These are phyloP conservation scores for Danio aesculapii DNA, from an alignment of 2,797 vertebrate genomes.

Conservation along the genomic window DNA sequence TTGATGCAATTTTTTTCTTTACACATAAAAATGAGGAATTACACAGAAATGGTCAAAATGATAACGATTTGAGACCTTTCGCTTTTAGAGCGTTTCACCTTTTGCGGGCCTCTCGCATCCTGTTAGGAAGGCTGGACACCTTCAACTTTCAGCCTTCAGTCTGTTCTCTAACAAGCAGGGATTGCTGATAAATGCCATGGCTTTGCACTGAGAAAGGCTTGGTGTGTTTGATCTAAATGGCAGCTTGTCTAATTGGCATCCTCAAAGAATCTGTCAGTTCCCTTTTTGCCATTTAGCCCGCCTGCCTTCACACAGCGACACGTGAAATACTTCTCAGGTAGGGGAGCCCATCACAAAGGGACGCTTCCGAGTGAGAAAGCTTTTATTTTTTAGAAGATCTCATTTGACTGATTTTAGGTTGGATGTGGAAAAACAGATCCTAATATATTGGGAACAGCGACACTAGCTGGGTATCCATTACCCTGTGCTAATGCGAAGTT, in stretches of 20 bases:
- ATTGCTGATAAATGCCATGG: slow-evolving; percentile 69
- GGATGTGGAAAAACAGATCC: not conserved
- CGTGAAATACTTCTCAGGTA: slow-evolving; percentile 15
- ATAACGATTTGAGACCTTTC: not conserved
- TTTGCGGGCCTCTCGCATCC: slow-evolving; percentile 25
- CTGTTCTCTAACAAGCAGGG: slow-evolving; percentile 30
- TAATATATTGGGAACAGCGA: not conserved
- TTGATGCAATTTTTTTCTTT: not conserved
- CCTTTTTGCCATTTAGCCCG: slow-evolving; percentile 43
- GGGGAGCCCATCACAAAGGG: slow-evolving; percentile 15
- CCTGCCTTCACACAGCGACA: slow-evolving; percentile 30
- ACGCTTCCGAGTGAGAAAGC: slow-evolving; percentile 1
- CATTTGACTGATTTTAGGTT: not conserved
- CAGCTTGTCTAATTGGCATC: slow-evolving; percentile 78
- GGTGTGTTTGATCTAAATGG: slow-evolving; percentile 80
- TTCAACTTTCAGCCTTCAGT: slow-evolving; percentile 16
- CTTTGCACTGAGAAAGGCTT: slow-evolving; percentile 56
- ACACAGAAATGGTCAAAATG: not conserved
- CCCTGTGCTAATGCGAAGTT: too few relatives aligned
- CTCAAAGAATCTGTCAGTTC: slow-evolving; percentile 62
- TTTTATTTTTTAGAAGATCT: slow-evolving; percentile 15
- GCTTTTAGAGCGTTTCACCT: slow-evolving; percentile 17
- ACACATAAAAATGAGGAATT: not conserved
- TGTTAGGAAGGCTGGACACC: slow-evolving; percentile 28
- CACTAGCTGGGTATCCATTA: too few relatives aligned